These are phyloP conservation scores for Bombus cullumanus DNA, from an alignment of 1,140 invertebrate genomes.

Conservation along the genomic window DNA sequence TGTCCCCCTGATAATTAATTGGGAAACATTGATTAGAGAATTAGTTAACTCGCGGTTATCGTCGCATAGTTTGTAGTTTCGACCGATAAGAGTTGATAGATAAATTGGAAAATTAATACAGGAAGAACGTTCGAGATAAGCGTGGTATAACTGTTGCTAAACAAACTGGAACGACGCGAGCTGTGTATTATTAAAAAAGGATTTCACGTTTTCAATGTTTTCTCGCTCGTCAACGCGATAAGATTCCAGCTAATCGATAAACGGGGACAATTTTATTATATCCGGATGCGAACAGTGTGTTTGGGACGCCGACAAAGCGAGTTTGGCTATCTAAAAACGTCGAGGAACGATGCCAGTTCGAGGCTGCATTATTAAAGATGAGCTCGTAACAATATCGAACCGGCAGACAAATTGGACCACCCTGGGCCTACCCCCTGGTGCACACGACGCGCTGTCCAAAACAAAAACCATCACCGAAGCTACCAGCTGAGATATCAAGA, in stretches of 20 bases:
- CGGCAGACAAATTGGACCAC: constrained; percentile 83
- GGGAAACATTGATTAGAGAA: not conserved
- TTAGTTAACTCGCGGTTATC: constrained; percentile 1
- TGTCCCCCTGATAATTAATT: not conserved
- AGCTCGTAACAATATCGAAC: constrained; percentile 82
- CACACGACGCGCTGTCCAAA: constrained; percentile 65
- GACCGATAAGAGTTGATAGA: not conserved
- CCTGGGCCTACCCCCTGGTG: constrained; percentile 74
- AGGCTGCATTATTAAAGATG: constrained; percentile 80
- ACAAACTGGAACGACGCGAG: not conserved
- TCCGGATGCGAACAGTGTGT: not conserved
- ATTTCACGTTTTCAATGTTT: not conserved
- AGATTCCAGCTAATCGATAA: not conserved
- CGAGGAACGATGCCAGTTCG: constrained; percentile 35
- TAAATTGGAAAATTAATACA: not conserved
- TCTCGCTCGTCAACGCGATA: not conserved
- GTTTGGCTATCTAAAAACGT: constrained; percentile 31
- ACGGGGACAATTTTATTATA: not conserved
- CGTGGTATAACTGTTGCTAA: not conserved
- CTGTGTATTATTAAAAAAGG: no score
- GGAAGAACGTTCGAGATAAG: not conserved
- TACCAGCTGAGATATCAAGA: constrained; percentile 73
- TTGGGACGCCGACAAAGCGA: constrained; percentile 12
- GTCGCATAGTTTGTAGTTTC: no score
- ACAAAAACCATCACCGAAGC: constrained; percentile 67